Evolutionary conservation across 2,888 invertebrate genomes (phyloP).

Genomic region (Actias luna): DNA sequence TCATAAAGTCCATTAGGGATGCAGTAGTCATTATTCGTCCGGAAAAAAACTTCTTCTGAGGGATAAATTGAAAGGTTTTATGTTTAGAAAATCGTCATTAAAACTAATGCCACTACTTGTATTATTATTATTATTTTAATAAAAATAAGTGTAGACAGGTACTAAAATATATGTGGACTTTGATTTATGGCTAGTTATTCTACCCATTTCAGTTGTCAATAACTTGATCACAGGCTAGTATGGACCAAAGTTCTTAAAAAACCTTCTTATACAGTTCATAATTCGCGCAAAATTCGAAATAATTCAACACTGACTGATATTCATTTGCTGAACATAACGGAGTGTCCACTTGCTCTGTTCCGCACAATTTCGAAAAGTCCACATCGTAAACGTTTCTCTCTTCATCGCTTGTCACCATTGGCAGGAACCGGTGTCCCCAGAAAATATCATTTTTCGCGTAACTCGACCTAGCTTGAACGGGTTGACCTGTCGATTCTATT

Average conservation of each 20-base stretch:
- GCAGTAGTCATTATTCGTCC: too few relatives aligned
- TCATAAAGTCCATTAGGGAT: too few relatives aligned
- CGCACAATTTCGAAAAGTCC: slow-evolving; percentile 94
- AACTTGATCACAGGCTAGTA: too few relatives aligned
- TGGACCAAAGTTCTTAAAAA: neutral
- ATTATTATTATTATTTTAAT: too few relatives aligned
- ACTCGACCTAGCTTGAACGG: slow-evolving; percentile 91
- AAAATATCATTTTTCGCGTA: slow-evolving; percentile 90
- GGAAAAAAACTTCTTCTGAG: too few relatives aligned
- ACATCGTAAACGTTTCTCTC: slow-evolving; percentile 88
- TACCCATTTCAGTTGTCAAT: too few relatives aligned
- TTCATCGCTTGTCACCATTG: slow-evolving; percentile 88
- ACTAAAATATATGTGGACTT: too few relatives aligned
- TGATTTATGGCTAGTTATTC: too few relatives aligned
- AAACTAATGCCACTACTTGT: too few relatives aligned
- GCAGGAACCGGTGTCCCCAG: slow-evolving; percentile 93
- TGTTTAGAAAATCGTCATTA: too few relatives aligned
- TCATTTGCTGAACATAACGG: slow-evolving; percentile 91
- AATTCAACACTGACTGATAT: slow-evolving; percentile 56
- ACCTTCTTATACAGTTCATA: neutral
- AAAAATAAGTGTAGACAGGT: too few relatives aligned
- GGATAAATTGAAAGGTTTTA: too few relatives aligned
- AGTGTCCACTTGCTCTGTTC: slow-evolving; percentile 91
- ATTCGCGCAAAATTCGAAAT: slow-evolving; percentile 5
- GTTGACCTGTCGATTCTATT: slow-evolving; percentile 93